These are phyloP conservation scores for Pyxicephalus adspersus DNA, from an alignment of 2,113 vertebrate genomes.

Conservation along the genomic window DNA sequence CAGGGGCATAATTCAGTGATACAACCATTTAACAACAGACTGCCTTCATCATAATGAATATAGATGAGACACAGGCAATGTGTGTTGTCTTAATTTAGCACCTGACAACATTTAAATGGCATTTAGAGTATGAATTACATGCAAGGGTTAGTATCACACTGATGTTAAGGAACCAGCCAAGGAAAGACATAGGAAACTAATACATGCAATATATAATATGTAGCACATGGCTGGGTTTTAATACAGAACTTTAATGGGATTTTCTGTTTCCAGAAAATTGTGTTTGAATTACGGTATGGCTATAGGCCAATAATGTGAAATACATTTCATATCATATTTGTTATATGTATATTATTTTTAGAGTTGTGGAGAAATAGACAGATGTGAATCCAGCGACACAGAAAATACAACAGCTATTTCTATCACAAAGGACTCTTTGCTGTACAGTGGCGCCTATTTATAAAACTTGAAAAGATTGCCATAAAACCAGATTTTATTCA, in stretches of 20 bases:
- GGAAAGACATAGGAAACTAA: slow-evolving; percentile 13
- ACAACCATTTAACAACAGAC: slow-evolving; percentile 41
- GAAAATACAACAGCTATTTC: background rate
- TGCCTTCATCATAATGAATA: slow-evolving; percentile 50
- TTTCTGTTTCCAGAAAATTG: slow-evolving; percentile 24
- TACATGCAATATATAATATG: slow-evolving; percentile 26
- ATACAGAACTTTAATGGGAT: slow-evolving; percentile 37
- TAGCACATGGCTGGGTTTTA: slow-evolving; percentile 42
- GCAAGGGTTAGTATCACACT: slow-evolving; percentile 47
- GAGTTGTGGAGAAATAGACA: background rate
- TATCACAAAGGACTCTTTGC: background rate
- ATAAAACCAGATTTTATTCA: no score
- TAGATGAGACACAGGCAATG: slow-evolving; percentile 43
- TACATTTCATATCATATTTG: background rate
- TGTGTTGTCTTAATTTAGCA: slow-evolving; percentile 56
- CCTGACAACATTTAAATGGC: slow-evolving; percentile 56
- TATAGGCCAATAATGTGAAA: background rate
- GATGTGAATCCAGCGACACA: background rate
- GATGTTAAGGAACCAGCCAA: slow-evolving; percentile 10
- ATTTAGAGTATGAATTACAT: slow-evolving; percentile 52
- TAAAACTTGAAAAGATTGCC: no score
- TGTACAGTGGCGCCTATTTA: no score
- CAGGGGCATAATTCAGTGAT: slow-evolving; percentile 27
- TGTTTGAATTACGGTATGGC: slow-evolving; percentile 13
- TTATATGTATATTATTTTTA: background rate